Evolutionary conservation across 2,113 vertebrate genomes (phyloP).

Genomic region (Spea bombifrons): DNA sequence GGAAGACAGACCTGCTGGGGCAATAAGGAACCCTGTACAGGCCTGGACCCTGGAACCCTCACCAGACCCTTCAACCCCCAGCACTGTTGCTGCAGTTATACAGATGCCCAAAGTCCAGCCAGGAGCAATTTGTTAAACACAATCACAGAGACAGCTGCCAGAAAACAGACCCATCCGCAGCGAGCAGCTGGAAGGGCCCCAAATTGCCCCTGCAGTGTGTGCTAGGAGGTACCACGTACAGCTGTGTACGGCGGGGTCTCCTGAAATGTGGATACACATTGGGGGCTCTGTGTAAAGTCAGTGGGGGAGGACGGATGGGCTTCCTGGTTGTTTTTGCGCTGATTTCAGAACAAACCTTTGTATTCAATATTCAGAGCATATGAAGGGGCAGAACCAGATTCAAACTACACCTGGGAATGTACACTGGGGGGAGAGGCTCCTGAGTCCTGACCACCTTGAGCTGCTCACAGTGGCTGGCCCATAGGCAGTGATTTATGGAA

Average conservation of each 20-base stretch:
- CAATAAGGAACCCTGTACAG: neutral
- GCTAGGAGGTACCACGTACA: constrained; percentile 12
- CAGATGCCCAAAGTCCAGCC: neutral
- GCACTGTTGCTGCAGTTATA: neutral
- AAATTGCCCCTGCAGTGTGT: neutral
- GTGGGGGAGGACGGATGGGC: too few species aligned
- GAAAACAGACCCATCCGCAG: constrained; percentile 9
- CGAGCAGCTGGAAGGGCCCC: neutral
- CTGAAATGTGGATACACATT: neutral
- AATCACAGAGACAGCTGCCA: constrained; percentile 17
- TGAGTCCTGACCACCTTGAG: too few species aligned
- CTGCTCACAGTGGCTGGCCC: too few species aligned
- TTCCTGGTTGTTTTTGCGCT: too few species aligned
- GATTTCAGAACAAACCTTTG: too few species aligned
- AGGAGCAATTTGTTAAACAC: too few species aligned
- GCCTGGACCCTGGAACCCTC: neutral
- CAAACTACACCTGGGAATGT: too few species aligned
- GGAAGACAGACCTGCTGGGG: constrained; percentile 9
- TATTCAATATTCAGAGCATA: too few species aligned
- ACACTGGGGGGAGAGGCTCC: too few species aligned
- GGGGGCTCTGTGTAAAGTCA: too few species aligned
- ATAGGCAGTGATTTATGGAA: too few species aligned
- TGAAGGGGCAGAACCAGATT: too few species aligned
- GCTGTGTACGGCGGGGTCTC: constrained; percentile 14
- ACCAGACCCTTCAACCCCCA: neutral